A percentile compares a stretch with the other conserved stretches of the same genome.
These are phyloP conservation scores for Gnathonemus echidnorhynchus DNA, from an alignment of 2,113 vertebrate species.

Conservation along the genomic window DNA sequence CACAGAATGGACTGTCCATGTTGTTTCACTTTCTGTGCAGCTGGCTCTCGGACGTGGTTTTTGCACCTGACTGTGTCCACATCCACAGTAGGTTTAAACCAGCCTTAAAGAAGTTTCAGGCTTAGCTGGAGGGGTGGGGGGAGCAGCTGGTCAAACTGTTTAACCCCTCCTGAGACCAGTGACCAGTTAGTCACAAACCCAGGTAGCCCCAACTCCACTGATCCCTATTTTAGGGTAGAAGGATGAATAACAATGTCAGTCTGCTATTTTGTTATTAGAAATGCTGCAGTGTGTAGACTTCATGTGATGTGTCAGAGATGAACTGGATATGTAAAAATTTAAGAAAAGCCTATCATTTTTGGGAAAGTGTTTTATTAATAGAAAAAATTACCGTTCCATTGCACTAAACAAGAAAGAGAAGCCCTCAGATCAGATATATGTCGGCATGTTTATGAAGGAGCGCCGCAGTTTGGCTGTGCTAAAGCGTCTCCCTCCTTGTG, in stretches of 20 bases:
- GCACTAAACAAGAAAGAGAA: not conserved
- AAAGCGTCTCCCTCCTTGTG: not conserved
- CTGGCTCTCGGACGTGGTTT: not conserved
- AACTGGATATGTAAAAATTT: not conserved
- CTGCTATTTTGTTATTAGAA: not conserved
- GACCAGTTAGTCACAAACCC: not conserved
- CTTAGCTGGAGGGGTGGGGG: not conserved
- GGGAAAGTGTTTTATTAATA: not conserved
- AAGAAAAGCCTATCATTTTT: not conserved
- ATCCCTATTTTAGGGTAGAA: not conserved
- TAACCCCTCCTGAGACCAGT: not conserved
- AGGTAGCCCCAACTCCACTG: not conserved
- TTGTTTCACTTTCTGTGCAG: not conserved
- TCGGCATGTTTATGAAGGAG: not conserved
- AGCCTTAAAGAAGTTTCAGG: not conserved
- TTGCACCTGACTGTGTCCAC: not conserved
- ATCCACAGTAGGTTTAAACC: not conserved
- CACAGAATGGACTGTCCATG: not conserved
- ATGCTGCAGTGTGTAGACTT: not conserved
- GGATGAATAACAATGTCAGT: not conserved
- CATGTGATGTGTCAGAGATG: not conserved
- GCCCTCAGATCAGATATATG: not conserved
- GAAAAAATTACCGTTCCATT: slow-evolving; percentile 1
- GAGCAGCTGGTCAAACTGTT: not conserved
- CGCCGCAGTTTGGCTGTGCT: not conserved